phyloP scores from a whole-genome alignment of 2,888 invertebrate genomes.

The Doris montereyensis region DNA sequence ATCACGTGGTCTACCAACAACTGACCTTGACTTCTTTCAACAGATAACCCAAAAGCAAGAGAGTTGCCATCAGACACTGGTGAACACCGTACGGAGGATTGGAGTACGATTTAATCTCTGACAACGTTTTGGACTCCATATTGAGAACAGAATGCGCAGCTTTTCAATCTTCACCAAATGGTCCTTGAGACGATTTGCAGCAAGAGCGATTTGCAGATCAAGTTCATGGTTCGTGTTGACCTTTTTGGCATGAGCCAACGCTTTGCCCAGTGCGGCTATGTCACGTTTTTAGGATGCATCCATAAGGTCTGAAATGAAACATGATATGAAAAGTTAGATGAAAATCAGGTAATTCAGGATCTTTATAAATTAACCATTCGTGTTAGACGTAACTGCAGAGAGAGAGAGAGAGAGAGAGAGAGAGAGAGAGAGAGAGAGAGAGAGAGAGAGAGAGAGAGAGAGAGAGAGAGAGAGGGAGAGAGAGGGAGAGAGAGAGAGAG shows the following conservation, averaged over 20 bases:
- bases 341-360: background rate
- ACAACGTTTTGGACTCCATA: slow-evolving; percentile 66
- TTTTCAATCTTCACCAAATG: slow-evolving; percentile 61
- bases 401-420: background rate
- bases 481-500: no score
- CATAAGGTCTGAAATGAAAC: slow-evolving; percentile 51
- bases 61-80: slow-evolving; percentile 64
- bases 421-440: slow-evolving; percentile 3
- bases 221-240: slow-evolving; percentile 60
- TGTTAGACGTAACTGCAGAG: no score
- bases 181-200: slow-evolving; percentile 54
- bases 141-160: slow-evolving; percentile 64
- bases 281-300: slow-evolving; percentile 59
- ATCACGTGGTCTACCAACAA: no score
- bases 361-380: background rate
- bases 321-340: background rate
- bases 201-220: slow-evolving; percentile 61
- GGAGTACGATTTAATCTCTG: slow-evolving; percentile 67
- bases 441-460: slow-evolving; percentile 9
- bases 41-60: slow-evolving; percentile 62
- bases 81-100: slow-evolving; percentile 67
- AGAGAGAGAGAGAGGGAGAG: slow-evolving; percentile 27
- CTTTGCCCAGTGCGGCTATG: slow-evolving; percentile 52
- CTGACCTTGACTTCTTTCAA: slow-evolving; percentile 62
- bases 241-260: slow-evolving; percentile 55